Base-by-base conservation (phyloP, 2,113 vertebrate species). In the Lucifuga dentata region DNA sequence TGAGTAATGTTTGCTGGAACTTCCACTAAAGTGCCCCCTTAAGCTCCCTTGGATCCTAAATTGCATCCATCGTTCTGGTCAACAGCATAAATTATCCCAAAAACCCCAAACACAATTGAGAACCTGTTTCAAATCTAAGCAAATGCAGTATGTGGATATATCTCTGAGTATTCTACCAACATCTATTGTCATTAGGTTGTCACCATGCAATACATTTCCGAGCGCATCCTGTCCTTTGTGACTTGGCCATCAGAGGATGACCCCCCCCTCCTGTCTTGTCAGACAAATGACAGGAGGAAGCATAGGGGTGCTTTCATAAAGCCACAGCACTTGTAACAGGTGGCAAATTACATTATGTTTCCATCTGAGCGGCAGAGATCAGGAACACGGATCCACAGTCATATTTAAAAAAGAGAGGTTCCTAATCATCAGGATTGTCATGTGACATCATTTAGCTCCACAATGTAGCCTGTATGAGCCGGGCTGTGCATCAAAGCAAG, bases 341-440 rank as follows among this genome's bases (percentile, higher is more conserved):
- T 91, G 89, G 88, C 84, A 87, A 90, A 92, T 91, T 92, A 66
- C 80, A 90, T 92, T 91, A 92, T 43, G 77, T 73, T 75, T 88
- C 89, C 87, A 88, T 90, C 85, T 80, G 65, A 85, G 84, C 72
- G 46, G 83, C 84, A 78, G 76, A 78, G 81, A 88, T 89, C 82
- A 86, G 86, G 82, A 87, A 88, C 81, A 89, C 73, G 73, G 70
- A 79, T 85, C 82, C 81, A 83, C 71, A 69, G 76, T 88, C 88
- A 77, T 89, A 89, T 90, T 89, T 86, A 88, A 86, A 85, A 89
- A 88, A 85, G 73, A 67, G 66, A 81, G 83, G 81, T 84, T 91
- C 88, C 88, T 92, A 89, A 91, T 92, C 87, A 89, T 91, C 85
- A 53, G 74, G 88, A 83, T 91, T 89, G 90, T 91, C 88, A 89